Evolutionary conservation across 2,113 vertebrate species (phyloP).

Genomic region (Oryzias javanicus): DNA sequence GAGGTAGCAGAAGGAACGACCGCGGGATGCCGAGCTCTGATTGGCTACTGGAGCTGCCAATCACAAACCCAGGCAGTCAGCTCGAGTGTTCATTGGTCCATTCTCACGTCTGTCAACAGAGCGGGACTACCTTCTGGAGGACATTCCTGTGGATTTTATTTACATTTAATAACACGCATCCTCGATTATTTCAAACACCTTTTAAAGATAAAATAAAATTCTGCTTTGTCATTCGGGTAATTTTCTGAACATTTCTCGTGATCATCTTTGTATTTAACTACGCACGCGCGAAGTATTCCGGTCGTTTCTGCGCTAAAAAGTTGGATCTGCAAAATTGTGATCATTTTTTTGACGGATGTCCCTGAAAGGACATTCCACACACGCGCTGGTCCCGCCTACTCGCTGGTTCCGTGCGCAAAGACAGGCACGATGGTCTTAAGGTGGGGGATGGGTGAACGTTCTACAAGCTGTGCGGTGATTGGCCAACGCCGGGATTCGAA

Average conservation of each 20-base stretch:
- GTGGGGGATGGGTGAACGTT: conserved; percentile 73
- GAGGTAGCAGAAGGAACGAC: conserved; percentile 43
- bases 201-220: too few species aligned
- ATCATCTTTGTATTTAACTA: too few species aligned
- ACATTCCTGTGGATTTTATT: conserved; percentile 38
- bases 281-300: too few species aligned
- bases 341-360: conserved; percentile 25
- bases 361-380: conserved; percentile 52
- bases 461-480: conserved; percentile 57
- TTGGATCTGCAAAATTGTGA: too few species aligned
- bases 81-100: conserved; percentile 29
- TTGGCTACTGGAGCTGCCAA: conserved; percentile 41
- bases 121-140: conserved; percentile 15
- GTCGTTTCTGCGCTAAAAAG: too few species aligned
- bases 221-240: too few species aligned
- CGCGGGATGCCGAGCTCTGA: conserved; percentile 8
- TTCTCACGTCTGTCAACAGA: conserved; percentile 33
- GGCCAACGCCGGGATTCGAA: conserved; percentile 67
- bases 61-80: background rate
- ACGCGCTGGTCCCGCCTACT: conserved; percentile 64
- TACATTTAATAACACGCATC: conserved; percentile 7
- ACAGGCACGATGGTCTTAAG: conserved; percentile 27
- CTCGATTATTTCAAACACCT: too few species aligned
- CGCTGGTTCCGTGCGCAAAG: conserved; percentile 74
- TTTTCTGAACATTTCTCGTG: too few species aligned